Evolutionary conservation across 1,140 invertebrate genomes (phyloP).

Genomic region (Carcinoscorpius rotundicauda): DNA sequence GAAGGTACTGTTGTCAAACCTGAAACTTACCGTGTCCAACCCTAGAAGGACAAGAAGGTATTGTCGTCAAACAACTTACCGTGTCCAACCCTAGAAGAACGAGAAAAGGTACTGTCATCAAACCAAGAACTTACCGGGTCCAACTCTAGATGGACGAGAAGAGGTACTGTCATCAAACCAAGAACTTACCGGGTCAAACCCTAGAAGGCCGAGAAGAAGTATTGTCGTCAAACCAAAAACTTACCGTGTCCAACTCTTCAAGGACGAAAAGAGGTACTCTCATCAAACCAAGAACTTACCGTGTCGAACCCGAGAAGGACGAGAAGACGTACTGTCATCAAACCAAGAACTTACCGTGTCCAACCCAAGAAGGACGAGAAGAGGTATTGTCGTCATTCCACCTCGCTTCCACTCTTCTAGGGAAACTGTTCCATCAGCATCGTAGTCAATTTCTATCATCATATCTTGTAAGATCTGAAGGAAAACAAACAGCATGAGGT

Average conservation of each 20-base stretch:
- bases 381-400: constrained; percentile 86
- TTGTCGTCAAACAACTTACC: constrained; percentile 64
- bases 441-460: constrained; percentile 97
- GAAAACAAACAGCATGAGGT: constrained; percentile 4
- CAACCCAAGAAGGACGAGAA: constrained; percentile 50
- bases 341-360: neutral
- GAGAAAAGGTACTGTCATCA: constrained; percentile 87
- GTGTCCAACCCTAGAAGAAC: constrained; percentile 40
- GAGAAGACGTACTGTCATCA: neutral
- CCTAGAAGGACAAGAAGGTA: constrained; percentile 59
- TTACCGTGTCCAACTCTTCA: too few relatives aligned
- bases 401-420: constrained; percentile 93
- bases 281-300: neutral
- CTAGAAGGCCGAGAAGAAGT: neutral
- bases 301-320: neutral
- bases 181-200: neutral
- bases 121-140: constrained; percentile 40
- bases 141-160: constrained; percentile 62
- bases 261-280: too few relatives aligned
- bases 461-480: constrained; percentile 91
- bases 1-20: neutral
- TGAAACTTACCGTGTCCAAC: neutral
- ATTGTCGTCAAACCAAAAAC: too few relatives aligned
- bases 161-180: neutral
- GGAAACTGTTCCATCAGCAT: constrained; percentile 89